Base-by-base conservation (phyloP, 1,140 invertebrate genomes). In the Drosophila sp. region DNA sequence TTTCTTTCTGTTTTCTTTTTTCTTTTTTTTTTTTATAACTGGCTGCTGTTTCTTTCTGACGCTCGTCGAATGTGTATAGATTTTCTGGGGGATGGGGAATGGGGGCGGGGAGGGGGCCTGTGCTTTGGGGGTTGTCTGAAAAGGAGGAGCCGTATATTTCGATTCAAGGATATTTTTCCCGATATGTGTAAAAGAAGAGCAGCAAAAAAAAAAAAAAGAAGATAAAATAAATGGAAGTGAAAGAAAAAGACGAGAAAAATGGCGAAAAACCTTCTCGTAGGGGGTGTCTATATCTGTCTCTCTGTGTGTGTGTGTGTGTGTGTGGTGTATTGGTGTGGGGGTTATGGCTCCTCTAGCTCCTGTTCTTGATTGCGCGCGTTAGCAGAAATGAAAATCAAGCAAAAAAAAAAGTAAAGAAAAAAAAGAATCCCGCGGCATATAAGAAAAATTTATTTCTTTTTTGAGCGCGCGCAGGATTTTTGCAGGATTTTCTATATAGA, bases 121-220 rank as follows among this genome's bases (percentile, higher is more conserved):
- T 30, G 35, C 1, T 47, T 47, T 50, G 44, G 25, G 44, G 44
- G 44, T 47, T 47, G 17, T 7, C 44, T 47, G 17, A 40, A 54
- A 33, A 58, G 82, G 78, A 86, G 82, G 76, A 82, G 82, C 71
- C 79, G 81, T 80, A 80, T 69, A 83, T 87, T 89, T 82, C 80
- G 71, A 89, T 90, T 89, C 85, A 89, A 89, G 85, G 85, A 89
- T 89, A 89, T 89, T 89, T 89, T 89, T 90, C 77, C 79, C 85
- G 80, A 89, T 89, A 89, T 89, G 85, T 89, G 84, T 75, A 72
- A 89, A 82, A 67, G 63, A 72, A 72, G 67, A 68, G 33, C 29
- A 47, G 60, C 60, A 56, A 69, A 75, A 75, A 40, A 58, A 70
- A 70, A 10, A 66, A 65, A 72, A 41, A 72, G 65, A 76, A 72